phyloP scores from a whole-genome alignment of 2,113 vertebrate genomes.

The Podarcis raffonei region DNA sequence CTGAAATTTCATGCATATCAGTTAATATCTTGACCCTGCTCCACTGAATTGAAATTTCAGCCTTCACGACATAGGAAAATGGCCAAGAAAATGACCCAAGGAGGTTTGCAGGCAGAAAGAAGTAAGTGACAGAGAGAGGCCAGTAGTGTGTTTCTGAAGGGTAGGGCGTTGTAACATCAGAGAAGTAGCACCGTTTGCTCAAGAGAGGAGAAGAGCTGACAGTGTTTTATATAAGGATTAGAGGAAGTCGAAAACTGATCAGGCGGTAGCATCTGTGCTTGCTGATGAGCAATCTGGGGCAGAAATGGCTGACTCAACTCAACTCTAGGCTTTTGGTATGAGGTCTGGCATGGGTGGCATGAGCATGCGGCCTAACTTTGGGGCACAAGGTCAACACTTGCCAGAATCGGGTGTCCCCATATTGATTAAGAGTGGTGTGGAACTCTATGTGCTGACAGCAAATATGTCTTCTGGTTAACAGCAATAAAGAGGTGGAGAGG shows the following conservation, averaged over 20 bases:
- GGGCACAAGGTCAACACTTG: neutral
- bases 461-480: neutral
- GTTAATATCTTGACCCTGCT: too few species aligned
- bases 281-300: neutral
- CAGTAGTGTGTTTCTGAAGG: neutral
- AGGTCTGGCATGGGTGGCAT: neutral
- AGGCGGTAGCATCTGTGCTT: neutral
- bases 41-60: too few species aligned
- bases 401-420: neutral
- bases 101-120: neutral
- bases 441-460: neutral
- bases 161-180: neutral
- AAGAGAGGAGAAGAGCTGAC: neutral
- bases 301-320: neutral
- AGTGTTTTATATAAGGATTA: neutral
- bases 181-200: neutral
- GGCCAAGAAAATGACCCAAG: too few species aligned
- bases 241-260: neutral
- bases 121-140: neutral
- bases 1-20: too few species aligned
- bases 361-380: neutral
- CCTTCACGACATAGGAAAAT: too few species aligned
- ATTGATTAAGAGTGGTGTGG: neutral
- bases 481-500: neutral
- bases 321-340: neutral